phyloP scores from a whole-genome alignment of 2,797 vertebrate genomes.

The Lithobates pipiens region DNA sequence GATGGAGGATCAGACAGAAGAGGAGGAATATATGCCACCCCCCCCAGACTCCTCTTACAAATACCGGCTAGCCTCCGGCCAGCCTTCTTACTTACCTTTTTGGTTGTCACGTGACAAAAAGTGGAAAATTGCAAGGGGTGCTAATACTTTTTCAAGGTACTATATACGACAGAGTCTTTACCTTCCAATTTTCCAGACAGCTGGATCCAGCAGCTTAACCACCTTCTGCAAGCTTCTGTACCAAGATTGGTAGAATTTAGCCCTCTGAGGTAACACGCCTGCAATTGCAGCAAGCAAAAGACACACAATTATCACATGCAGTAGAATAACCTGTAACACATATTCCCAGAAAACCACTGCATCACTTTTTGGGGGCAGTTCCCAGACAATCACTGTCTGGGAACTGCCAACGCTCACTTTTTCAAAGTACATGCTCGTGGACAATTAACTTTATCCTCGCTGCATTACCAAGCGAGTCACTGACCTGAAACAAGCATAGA shows the following conservation, averaged over 20 bases:
- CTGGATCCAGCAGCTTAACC: conserved; percentile 89
- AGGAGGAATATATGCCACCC: too few relatives aligned
- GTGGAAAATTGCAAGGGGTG: too few relatives aligned
- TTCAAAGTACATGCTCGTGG: background rate
- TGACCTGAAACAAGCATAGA: too few relatives aligned
- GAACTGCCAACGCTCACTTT: background rate
- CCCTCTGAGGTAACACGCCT: conserved; percentile 94
- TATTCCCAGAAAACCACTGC: background rate
- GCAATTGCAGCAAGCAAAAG: background rate
- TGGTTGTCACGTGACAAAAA: too few relatives aligned
- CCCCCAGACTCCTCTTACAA: too few relatives aligned
- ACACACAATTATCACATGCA: background rate
- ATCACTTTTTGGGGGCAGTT: too few relatives aligned
- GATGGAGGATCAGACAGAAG: too few relatives aligned
- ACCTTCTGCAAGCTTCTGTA: conserved; percentile 77
- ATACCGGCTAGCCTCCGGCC: too few relatives aligned
- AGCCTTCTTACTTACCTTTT: too few relatives aligned
- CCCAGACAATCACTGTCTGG: background rate
- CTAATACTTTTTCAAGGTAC: too few relatives aligned
- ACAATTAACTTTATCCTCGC: background rate
- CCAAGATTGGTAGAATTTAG: conserved; percentile 76
- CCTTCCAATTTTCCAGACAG: conserved; percentile 86
- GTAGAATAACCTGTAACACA: background rate
- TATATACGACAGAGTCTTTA: conserved; percentile 62
- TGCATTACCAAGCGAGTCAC: too few relatives aligned